Percentiles rank a stretch among this genome's conserved stretches.
Evolutionary conservation across 2,888 invertebrate genomes (phyloP).

Genomic region (Operophtera brumata): DNA sequence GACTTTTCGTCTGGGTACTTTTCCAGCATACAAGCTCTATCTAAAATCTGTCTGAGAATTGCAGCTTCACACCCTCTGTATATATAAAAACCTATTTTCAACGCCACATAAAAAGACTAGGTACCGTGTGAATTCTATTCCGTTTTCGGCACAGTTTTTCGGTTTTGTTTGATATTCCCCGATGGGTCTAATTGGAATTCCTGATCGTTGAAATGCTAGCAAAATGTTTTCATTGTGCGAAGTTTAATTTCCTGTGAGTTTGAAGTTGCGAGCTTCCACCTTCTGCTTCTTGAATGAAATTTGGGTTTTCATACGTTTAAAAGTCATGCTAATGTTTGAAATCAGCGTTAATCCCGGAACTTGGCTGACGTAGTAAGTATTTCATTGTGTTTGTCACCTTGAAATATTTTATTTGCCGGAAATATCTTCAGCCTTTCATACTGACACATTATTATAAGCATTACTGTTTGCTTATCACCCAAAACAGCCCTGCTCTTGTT

Average conservation of each 20-base stretch:
- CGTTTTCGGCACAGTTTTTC: conserved; percentile 14
- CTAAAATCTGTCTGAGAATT: too few species aligned
- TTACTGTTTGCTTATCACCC: too few species aligned
- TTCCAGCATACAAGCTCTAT: too few species aligned
- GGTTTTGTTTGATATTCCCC: conserved; percentile 12
- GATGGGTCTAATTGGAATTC: conserved; percentile 21
- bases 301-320: neutral
- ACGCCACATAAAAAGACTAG: conserved; percentile 6
- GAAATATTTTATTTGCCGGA: too few species aligned
- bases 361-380: too few species aligned
- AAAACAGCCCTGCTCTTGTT: too few species aligned
- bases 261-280: too few species aligned
- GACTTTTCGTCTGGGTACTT: too few species aligned
- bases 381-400: too few species aligned
- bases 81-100: conserved; percentile 9
- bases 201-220: conserved; percentile 13
- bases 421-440: too few species aligned
- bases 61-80: conserved; percentile 4
- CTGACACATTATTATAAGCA: too few species aligned
- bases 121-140: conserved; percentile 18
- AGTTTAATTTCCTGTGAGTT: conserved; percentile 6
- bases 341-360: neutral
- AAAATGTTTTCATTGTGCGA: conserved; percentile 7
- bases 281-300: neutral
- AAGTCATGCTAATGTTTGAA: neutral